Conservation (phyloP, 2,888 invertebrate species). For the Lobophora halterata region DNA sequence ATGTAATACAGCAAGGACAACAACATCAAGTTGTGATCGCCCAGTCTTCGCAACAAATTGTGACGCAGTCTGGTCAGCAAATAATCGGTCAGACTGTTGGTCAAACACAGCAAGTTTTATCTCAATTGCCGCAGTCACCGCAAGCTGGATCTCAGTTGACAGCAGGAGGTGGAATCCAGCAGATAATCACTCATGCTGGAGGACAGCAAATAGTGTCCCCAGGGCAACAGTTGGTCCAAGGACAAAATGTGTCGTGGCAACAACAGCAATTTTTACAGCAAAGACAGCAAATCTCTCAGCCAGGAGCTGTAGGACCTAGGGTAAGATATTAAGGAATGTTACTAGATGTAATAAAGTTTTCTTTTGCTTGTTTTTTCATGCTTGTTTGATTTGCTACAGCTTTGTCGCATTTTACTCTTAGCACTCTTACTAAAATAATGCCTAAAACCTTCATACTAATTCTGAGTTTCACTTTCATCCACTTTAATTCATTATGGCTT, state of each 20-base stretch:
- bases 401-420: conserved; percentile 4
- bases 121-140: conserved; percentile 69
- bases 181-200: conserved; percentile 74
- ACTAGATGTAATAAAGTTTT: conserved; percentile 14
- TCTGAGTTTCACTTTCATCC: too few species aligned
- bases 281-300: conserved; percentile 76
- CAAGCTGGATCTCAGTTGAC: conserved; percentile 58
- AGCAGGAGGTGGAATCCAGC: conserved; percentile 68
- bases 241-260: conserved; percentile 73
- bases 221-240: conserved; percentile 69
- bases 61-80: conserved; percentile 71
- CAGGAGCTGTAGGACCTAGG: conserved; percentile 74
- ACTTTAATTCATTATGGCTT: too few species aligned
- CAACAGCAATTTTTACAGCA: conserved; percentile 75
- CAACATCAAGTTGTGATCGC: conserved; percentile 75
- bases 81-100: conserved; percentile 68
- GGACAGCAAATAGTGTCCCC: conserved; percentile 74
- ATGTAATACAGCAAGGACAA: conserved; percentile 73
- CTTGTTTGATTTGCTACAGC: conserved; percentile 22
- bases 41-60: conserved; percentile 74
- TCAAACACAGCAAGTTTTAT: conserved; percentile 65
- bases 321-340: conserved; percentile 43
- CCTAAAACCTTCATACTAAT: not conserved
- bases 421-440: not conserved
- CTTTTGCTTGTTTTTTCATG: conserved; percentile 22